These are phyloP conservation scores for Charina bottae DNA, from an alignment of 2,113 vertebrate species.

Conservation along the genomic window DNA sequence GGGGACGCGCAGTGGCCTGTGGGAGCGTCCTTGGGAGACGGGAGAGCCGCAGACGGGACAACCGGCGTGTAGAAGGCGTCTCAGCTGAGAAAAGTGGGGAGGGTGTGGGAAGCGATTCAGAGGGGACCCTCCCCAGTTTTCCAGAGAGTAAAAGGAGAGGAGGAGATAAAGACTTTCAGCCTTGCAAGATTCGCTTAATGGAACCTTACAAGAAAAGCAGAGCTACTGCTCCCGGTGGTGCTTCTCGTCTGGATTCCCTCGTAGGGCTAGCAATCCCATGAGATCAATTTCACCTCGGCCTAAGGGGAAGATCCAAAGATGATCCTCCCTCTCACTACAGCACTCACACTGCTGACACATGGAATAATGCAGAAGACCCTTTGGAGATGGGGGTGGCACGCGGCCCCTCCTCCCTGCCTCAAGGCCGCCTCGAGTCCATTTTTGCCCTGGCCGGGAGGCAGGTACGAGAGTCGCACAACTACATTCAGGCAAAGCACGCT, in stretches of 20 bases:
- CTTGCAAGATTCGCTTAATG: not conserved
- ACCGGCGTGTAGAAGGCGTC: not conserved
- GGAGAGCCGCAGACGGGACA: not conserved
- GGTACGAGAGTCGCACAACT: not conserved
- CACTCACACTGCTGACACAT: not conserved
- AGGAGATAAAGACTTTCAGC: not conserved
- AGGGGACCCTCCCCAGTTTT: not conserved
- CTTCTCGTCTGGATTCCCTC: not conserved
- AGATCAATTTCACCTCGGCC: not conserved
- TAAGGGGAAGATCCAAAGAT: not conserved
- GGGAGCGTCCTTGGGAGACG: not conserved
- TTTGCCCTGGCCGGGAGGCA: no score
- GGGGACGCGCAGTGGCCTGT: accelerated
- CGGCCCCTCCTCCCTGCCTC: not conserved
- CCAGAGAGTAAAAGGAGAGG: not conserved
- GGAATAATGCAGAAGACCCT: no score
- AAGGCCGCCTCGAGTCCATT: not conserved
- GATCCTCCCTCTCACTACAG: not conserved
- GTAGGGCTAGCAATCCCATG: not conserved
- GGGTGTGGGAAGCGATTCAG: no score
- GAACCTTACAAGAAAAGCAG: not conserved
- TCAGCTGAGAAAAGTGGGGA: not conserved
- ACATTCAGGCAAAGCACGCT: not conserved
- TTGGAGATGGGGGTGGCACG: not conserved
- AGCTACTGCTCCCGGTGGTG: not conserved